A percentile compares a stretch with the other conserved stretches of the same genome.
Conservation (phyloP, 2,797 vertebrate genomes). For the Paguma larvata region DNA sequence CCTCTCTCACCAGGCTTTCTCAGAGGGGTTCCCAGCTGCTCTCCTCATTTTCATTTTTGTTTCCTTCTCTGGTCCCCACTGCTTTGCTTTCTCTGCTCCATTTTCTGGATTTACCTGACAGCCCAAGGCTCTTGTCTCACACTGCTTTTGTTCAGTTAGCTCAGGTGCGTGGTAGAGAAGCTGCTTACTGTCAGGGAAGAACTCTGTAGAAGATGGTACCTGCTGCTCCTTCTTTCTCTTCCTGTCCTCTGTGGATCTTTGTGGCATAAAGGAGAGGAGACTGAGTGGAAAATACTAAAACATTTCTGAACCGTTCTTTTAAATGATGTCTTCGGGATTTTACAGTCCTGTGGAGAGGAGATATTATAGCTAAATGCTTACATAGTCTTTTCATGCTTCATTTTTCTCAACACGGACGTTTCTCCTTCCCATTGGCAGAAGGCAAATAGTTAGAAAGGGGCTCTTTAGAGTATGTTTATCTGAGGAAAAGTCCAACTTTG, state of each 20-base stretch:
- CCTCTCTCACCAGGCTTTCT: background rate
- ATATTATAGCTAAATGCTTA: background rate
- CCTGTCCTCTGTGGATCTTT: background rate
- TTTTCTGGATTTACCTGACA: background rate
- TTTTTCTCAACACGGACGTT: background rate
- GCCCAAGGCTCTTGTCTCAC: background rate
- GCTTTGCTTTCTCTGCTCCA: background rate
- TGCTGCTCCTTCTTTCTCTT: background rate
- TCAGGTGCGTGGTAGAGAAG: background rate
- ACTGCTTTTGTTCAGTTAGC: background rate
- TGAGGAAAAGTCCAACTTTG: background rate
- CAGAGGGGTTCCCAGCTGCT: background rate
- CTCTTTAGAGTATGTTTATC: background rate
- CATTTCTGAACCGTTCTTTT: background rate
- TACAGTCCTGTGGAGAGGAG: background rate
- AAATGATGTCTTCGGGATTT: background rate
- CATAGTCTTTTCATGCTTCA: conserved; percentile 20
- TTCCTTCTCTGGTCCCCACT: background rate
- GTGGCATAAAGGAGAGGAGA: background rate
- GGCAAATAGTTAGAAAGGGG: background rate
- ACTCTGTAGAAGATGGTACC: background rate
- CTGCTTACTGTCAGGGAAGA: background rate
- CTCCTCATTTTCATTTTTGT: background rate
- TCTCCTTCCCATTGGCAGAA: conserved; percentile 9
- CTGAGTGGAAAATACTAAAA: background rate